Evolutionary conservation across 2,888 invertebrate genomes (phyloP), one percentile per base, ranked within the genome.

Genomic region (Drosophila cognata): DNA sequence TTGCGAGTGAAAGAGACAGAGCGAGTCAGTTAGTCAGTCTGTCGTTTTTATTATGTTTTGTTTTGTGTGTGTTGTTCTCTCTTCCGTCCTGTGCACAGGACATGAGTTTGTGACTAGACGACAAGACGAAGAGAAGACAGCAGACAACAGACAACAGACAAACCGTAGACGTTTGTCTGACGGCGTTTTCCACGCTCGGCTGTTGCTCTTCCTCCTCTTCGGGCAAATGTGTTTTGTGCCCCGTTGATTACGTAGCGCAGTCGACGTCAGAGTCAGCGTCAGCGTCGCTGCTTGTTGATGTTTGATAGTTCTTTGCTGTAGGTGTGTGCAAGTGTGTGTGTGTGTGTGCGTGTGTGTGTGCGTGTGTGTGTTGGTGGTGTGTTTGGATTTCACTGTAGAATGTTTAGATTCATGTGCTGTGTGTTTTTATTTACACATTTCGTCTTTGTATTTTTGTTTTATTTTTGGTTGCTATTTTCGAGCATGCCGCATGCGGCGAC

Each of bases 351-450:
- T 46, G 57, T 61, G 50, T 57, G 58, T 63, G 41, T 55, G 31
- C n/a, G n/a, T 51, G 52, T 58, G 52, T 62, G 33, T 62, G 53
- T 43, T 61, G 67, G 72, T 72, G 72, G 74, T 82, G 79, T 79
- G 71, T 75, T 79, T 79, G 71, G 61, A 65, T 82, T 80, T 71
- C 69, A 67, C 73, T 68, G 60, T 74, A 36, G 69, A 82, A 79
- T 82, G 82, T 82, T 81, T 81, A 74, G 77, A 77, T 82, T 82
- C 77, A 63, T 74, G 70, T 73, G 81, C 68, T 74, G 65, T 67
- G 81, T 74, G 78, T 78, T 74, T 80, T 82, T 80, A 82, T 81
- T 82, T 81, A 77, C 77, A 77, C 77, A 71, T 77, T 77, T 52
- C 65, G 25, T 62, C 50, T 50, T 77, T 60, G 7, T 48, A 51